A percentile compares a stretch with the other conserved stretches of the same genome.
phyloP scores from a whole-genome alignment of 2,888 invertebrate genomes.

The Troides helena region DNA sequence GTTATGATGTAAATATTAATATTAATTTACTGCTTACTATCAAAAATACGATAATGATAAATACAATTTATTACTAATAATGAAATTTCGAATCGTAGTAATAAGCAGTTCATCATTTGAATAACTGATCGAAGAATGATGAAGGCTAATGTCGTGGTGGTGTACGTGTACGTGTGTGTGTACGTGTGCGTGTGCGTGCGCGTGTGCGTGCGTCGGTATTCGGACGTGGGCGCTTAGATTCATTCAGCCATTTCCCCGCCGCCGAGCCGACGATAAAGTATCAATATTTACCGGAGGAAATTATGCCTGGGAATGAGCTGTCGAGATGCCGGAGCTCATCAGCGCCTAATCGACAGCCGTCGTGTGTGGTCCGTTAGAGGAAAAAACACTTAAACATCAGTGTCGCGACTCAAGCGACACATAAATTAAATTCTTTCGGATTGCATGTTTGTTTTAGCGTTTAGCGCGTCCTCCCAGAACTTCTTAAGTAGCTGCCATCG shows the following conservation, averaged over 20 bases:
- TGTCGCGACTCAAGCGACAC: conserved; percentile 21
- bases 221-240: conserved; percentile 6
- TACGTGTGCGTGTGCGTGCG: too few species aligned
- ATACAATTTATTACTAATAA: too few species aligned
- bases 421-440: conserved; percentile 55
- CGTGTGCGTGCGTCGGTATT: too few species aligned
- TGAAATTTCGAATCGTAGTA: too few species aligned
- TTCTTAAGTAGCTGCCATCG: conserved; percentile 54
- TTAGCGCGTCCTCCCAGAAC: conserved; percentile 47
- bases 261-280: conserved; percentile 17
- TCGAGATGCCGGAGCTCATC: conserved; percentile 22
- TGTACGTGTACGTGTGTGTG: too few species aligned
- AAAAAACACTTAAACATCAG: conserved; percentile 23
- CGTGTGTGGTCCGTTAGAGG: conserved; percentile 44
- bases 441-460: conserved; percentile 49
- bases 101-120: too few species aligned
- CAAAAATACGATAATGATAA: too few species aligned
- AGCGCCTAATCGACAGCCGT: conserved; percentile 36
- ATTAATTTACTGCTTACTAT: too few species aligned
- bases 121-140: too few species aligned
- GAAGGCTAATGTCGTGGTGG: too few species aligned
- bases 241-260: conserved; percentile 13
- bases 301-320: conserved; percentile 19
- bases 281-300: conserved; percentile 24
- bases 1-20: too few species aligned